Conservation (phyloP, 2,113 vertebrate genomes). For the Dromaius novaehollandiae region DNA sequence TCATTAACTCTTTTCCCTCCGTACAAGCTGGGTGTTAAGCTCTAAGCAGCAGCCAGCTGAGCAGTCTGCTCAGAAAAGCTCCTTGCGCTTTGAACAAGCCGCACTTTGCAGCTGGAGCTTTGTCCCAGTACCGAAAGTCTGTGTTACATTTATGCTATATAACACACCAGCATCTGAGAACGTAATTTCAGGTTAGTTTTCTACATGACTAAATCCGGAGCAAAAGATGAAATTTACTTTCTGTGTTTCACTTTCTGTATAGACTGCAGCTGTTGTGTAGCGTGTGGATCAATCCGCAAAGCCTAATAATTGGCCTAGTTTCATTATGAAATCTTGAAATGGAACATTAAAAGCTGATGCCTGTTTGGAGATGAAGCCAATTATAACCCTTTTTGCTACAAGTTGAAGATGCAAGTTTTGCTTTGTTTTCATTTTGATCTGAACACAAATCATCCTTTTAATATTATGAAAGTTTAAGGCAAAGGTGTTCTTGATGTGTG, state of each 20-base stretch:
- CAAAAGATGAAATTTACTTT: neutral
- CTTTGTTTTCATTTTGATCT: neutral
- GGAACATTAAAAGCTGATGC: neutral
- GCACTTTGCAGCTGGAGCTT: neutral
- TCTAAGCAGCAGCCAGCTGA: neutral
- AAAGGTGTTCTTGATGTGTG: neutral
- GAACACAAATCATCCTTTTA: neutral
- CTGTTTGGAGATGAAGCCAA: neutral
- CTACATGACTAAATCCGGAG: neutral
- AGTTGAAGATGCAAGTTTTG: neutral
- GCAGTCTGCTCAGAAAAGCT: neutral
- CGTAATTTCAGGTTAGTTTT: conserved; percentile 27
- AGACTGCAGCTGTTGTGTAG: neutral
- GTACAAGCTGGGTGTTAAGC: neutral
- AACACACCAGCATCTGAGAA: neutral
- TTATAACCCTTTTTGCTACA: neutral
- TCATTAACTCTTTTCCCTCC: neutral
- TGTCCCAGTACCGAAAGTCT: neutral
- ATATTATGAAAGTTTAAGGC: neutral
- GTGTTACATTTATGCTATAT: neutral
- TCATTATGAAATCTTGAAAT: neutral
- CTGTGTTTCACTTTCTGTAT: neutral
- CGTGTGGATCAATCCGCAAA: neutral
- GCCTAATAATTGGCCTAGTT: neutral
- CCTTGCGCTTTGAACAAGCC: neutral